Base-by-base conservation (phyloP, 2,113 vertebrate species). In the Excalfactoria chinensis region DNA sequence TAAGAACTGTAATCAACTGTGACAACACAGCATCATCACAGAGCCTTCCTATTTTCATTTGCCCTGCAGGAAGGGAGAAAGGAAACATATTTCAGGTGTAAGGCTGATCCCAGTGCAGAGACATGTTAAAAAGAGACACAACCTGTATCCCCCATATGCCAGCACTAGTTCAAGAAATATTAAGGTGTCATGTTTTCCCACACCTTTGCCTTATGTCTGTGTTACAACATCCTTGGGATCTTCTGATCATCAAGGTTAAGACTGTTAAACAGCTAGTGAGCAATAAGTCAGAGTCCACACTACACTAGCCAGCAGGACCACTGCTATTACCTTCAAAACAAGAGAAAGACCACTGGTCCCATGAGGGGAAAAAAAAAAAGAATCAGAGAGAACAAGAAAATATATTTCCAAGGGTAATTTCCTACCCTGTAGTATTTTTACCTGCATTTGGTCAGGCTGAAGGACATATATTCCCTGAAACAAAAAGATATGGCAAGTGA, bases 361-460 rank as follows among this genome's bases (percentile, higher is more conserved):
- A 44, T 20, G 25, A 74, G 20, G 58, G 82, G 85, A 85, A 48
- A 48, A 48, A 48, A 48, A 46, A 49, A 49, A 89, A 3, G 74
- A 93, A 59, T 16, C 12, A 76, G 30, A 68, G 3, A 60, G n/a
- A 82, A 77, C n/a, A 90, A 48, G 4, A 82, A 58, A 68, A 79
- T 4, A 79, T 7, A 51, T 84, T 73, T 81, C 43, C 59, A 80
- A 88, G 28, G 37, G 26, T 79, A 49, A 75, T 94, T 89, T 85
- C 44, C 48, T 56, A 67, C 53, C 46, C 74, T 68, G 4, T 10
- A 77, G 30, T 73, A 53, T 86, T 86, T 89, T 96, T 98, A 98
- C 99, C 98, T 99, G 99, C 98, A 99, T 99, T 96, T 99, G 99
- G 94, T 99, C 99, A 7, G 99, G 99, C 83, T 99, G 98, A 92